These are phyloP conservation scores for Tiliacea aurago DNA, from an alignment of 2,888 invertebrate species.

Conservation along the genomic window DNA sequence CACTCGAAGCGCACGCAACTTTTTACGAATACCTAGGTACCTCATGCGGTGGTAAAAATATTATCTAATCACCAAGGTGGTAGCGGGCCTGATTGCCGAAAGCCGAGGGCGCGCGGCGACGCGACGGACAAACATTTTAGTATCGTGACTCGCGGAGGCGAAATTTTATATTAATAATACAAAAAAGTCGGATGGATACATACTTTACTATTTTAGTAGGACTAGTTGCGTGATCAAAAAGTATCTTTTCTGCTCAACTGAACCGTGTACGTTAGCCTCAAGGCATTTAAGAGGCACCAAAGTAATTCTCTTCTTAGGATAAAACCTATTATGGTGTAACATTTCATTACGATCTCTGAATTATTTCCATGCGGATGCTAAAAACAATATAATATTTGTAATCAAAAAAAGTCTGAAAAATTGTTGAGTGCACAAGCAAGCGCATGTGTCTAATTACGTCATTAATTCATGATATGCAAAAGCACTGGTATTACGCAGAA, in stretches of 20 bases:
- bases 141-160: neutral
- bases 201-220: neutral
- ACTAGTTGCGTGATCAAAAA: conserved; percentile 30
- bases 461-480: conserved; percentile 27
- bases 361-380: conserved; percentile 7
- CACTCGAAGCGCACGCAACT: neutral
- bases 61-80: neutral
- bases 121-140: neutral
- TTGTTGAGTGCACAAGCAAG: conserved; percentile 7
- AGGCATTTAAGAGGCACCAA: conserved; percentile 37
- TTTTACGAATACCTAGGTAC: neutral
- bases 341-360: conserved; percentile 19
- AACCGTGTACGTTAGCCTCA: conserved; percentile 33
- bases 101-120: neutral
- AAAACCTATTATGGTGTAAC: conserved; percentile 33
- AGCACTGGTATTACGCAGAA: conserved; percentile 16
- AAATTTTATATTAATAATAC: neutral
- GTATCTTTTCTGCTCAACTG: conserved; percentile 38
- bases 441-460: conserved; percentile 22
- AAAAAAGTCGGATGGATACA: too few relatives aligned
- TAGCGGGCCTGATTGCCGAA: neutral
- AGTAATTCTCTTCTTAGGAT: conserved; percentile 21
- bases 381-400: neutral
- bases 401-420: conserved; percentile 4
- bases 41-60: neutral